These are phyloP conservation scores for Drosophila malerkotliana DNA, from an alignment of 1,140 invertebrate genomes.

Conservation along the genomic window DNA sequence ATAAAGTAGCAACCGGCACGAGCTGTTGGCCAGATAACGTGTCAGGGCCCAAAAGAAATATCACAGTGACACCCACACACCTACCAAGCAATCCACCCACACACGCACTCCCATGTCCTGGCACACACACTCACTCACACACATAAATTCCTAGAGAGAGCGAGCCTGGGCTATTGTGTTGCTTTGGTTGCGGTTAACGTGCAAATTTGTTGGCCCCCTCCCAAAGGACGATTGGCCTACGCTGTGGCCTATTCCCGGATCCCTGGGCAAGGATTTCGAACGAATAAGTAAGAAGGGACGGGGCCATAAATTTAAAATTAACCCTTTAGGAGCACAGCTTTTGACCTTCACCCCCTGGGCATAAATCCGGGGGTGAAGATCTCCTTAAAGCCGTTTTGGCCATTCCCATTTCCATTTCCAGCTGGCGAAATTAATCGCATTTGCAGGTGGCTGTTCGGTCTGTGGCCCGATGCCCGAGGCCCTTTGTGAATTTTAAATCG, in stretches of 20 bases:
- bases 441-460: slow-evolving; percentile 26
- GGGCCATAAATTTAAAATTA: slow-evolving; percentile 81
- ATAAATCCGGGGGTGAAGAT: slow-evolving; percentile 23
- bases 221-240: slow-evolving; percentile 51
- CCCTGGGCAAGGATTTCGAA: slow-evolving; percentile 51
- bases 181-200: slow-evolving; percentile 55
- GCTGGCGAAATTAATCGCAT: slow-evolving; percentile 40
- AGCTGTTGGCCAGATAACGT: slow-evolving; percentile 64
- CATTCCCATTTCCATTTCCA: slow-evolving; percentile 1
- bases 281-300: slow-evolving; percentile 51
- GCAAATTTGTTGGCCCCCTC: slow-evolving; percentile 60
- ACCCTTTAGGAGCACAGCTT: slow-evolving; percentile 71
- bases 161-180: slow-evolving; percentile 33
- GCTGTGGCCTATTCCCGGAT: slow-evolving; percentile 36
- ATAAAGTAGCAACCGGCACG: slow-evolving; percentile 66
- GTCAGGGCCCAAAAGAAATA: slow-evolving; percentile 59
- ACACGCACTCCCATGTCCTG: slow-evolving; percentile 20
- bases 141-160: slow-evolving; percentile 29
- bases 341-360: slow-evolving; percentile 56
- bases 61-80: slow-evolving; percentile 68
- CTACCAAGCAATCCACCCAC: neutral
- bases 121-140: slow-evolving; percentile 12
- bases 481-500: slow-evolving; percentile 39
- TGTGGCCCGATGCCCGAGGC: neutral
- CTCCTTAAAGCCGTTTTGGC: slow-evolving; percentile 11